Percentiles rank a stretch among this genome's conserved stretches.
phyloP scores from a whole-genome alignment of 2,113 vertebrate species.

The Erythrolamprus reginae region DNA sequence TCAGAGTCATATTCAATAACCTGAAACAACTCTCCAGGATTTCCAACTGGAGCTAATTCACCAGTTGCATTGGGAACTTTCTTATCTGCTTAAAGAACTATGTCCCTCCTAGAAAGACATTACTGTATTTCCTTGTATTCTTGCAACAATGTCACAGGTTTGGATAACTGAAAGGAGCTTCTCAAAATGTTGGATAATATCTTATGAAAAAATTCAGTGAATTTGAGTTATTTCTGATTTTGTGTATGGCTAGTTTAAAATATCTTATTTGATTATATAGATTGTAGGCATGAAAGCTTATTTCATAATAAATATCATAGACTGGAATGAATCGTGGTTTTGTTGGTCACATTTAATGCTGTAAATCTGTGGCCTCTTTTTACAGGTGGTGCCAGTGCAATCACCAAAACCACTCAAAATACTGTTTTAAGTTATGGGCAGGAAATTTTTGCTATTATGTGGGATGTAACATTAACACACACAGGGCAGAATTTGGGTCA shows the following conservation, averaged over 20 bases:
- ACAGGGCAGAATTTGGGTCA: not conserved
- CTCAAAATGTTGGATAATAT: not conserved
- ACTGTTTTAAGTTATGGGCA: not conserved
- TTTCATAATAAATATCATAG: not conserved
- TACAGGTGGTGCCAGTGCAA: not conserved
- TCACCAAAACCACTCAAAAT: not conserved
- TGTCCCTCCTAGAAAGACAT: not conserved
- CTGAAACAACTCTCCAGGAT: not conserved
- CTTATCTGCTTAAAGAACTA: not conserved
- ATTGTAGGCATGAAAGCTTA: not conserved
- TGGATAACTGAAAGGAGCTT: not conserved
- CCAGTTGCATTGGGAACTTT: not conserved
- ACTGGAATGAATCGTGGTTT: not conserved
- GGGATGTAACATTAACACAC: not conserved
- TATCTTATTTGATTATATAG: not conserved
- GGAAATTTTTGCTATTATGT: not conserved
- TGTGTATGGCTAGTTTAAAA: not conserved
- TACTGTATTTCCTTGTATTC: not conserved
- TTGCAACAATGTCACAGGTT: not conserved
- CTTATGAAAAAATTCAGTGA: not conserved
- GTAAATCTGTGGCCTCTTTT: not conserved
- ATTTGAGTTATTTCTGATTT: not conserved
- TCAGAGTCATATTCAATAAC: not conserved
- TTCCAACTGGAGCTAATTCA: not conserved
- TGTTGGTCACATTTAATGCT: not conserved